Conservation (phyloP, 1,140 invertebrate species). For the Cepaea nemoralis region DNA sequence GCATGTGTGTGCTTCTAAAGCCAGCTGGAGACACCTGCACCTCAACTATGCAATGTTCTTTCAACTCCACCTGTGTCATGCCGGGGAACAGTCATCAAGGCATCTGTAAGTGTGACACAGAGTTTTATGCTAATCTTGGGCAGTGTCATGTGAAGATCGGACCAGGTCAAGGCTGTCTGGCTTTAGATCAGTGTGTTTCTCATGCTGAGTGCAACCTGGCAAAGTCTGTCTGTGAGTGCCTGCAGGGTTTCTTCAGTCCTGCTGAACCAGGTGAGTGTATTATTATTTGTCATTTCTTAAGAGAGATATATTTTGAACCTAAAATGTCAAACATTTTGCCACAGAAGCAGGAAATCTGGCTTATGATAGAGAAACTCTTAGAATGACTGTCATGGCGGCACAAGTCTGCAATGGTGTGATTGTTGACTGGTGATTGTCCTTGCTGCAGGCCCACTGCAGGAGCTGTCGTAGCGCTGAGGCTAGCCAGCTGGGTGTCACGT, state of each 20-base stretch:
- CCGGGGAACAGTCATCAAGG: not conserved
- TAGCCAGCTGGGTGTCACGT: no score
- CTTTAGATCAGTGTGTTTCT: slow-evolving; percentile 40
- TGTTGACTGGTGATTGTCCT: no score
- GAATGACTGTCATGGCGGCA: no score
- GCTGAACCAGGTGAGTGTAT: not conserved
- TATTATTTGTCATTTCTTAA: no score
- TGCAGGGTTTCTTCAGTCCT: slow-evolving; percentile 20
- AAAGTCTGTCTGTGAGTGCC: slow-evolving; percentile 28
- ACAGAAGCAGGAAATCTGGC: no score
- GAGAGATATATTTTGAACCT: not conserved
- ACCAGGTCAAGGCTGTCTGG: slow-evolving; percentile 30
- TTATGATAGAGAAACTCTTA: no score
- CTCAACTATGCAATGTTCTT: slow-evolving; percentile 30
- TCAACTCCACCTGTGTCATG: slow-evolving; percentile 35
- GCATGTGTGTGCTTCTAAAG: slow-evolving; percentile 29
- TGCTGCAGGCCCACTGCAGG: no score
- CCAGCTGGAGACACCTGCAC: slow-evolving; percentile 32
- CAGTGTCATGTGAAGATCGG: slow-evolving; percentile 28
- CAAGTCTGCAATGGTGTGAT: no score
- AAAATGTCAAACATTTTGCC: no score
- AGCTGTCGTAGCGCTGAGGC: no score
- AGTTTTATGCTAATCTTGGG: slow-evolving; percentile 11
- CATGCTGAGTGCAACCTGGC: slow-evolving; percentile 34
- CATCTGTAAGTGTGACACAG: not conserved